phyloP scores from a whole-genome alignment of 2,888 invertebrate species.

The Ametastegia equiseti region DNA sequence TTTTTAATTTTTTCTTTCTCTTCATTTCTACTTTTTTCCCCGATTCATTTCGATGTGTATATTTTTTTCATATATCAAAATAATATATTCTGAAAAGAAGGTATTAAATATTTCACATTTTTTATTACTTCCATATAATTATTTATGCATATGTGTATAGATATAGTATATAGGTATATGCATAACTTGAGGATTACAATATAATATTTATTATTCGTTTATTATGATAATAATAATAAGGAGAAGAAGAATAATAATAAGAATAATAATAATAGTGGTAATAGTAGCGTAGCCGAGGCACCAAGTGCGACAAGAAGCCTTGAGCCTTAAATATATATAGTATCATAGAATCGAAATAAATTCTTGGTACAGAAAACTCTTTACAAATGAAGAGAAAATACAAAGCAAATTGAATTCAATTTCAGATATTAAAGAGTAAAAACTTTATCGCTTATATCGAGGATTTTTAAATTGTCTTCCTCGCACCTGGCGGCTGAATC shows the following conservation, averaged over 20 bases:
- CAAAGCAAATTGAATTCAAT: too few relatives aligned
- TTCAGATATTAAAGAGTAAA: too few relatives aligned
- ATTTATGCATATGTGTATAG: neutral
- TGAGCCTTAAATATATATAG: too few relatives aligned
- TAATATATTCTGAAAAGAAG: neutral
- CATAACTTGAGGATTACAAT: neutral
- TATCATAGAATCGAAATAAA: too few relatives aligned
- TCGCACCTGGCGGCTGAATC: too few relatives aligned
- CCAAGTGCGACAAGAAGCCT: too few relatives aligned
- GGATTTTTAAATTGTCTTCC: too few relatives aligned
- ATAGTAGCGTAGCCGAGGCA: too few relatives aligned
- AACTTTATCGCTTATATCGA: too few relatives aligned
- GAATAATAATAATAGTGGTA: neutral
- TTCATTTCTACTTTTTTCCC: neutral
- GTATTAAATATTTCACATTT: constrained; percentile 2
- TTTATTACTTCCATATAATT: neutral
- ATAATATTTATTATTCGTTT: neutral
- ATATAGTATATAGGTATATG: neutral
- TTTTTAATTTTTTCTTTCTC: too few relatives aligned
- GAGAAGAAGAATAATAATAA: neutral
- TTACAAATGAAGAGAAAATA: too few relatives aligned
- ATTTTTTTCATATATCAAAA: neutral
- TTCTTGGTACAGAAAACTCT: too few relatives aligned
- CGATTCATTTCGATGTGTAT: neutral
- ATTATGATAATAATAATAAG: neutral